These are phyloP conservation scores for Clivina fossor DNA, from an alignment of 2,888 invertebrate genomes.

Conservation along the genomic window DNA sequence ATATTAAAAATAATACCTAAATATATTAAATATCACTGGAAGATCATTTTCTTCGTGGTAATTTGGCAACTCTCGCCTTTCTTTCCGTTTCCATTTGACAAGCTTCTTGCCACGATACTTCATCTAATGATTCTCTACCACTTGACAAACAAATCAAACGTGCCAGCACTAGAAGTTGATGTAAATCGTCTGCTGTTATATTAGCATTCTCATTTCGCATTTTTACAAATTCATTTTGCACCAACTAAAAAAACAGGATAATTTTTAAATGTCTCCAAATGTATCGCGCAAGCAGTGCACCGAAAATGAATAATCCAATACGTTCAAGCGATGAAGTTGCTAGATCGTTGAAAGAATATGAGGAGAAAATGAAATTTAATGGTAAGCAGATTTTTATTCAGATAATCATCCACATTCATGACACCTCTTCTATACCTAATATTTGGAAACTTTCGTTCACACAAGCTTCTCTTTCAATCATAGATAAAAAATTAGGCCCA, in stretches of 20 bases:
- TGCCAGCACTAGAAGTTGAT: constrained; percentile 73
- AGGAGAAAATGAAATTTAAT: constrained; percentile 59
- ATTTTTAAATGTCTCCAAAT: constrained; percentile 48
- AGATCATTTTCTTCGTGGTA: constrained; percentile 24
- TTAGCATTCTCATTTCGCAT: constrained; percentile 67
- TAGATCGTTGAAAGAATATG: constrained; percentile 56
- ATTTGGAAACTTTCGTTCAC: no score
- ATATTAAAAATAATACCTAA: no score
- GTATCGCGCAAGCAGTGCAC: constrained; percentile 59
- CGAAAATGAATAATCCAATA: constrained; percentile 61
- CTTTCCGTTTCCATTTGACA: constrained; percentile 68
- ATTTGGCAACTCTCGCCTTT: constrained; percentile 43
- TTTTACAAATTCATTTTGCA: constrained; percentile 82
- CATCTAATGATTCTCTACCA: constrained; percentile 60
- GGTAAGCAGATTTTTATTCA: constrained; percentile 53
- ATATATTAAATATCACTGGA: no score
- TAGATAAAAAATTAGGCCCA: no score
- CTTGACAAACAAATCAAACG: constrained; percentile 70
- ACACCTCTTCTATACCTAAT: no score
- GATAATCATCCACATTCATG: no score
- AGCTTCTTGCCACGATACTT: constrained; percentile 70
- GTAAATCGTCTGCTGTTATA: constrained; percentile 75
- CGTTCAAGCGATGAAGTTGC: constrained; percentile 60
- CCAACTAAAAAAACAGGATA: constrained; percentile 61
- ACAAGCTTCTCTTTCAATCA: no score